phyloP scores from a whole-genome alignment of 1,140 invertebrate species.

The Aphis gossypii region DNA sequence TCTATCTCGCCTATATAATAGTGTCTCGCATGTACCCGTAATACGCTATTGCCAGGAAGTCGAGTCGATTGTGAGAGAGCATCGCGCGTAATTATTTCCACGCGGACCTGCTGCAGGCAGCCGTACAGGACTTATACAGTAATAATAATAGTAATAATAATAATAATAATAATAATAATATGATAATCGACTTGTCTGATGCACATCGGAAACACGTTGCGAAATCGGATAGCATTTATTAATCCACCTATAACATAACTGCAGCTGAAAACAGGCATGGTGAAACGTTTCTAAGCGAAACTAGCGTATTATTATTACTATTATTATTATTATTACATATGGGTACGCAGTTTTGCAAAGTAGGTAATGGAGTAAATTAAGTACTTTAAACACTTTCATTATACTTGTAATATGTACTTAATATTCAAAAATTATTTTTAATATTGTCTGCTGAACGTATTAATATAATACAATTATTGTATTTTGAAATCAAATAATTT shows the following conservation, averaged over 20 bases:
- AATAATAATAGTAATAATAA: not conserved
- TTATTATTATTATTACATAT: too few relatives aligned
- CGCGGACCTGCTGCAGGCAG: not conserved
- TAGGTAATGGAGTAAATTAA: too few relatives aligned
- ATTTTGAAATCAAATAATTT: too few relatives aligned
- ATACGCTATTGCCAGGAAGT: not conserved
- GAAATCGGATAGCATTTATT: not conserved
- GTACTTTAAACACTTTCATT: too few relatives aligned
- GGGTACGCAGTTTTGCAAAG: too few relatives aligned
- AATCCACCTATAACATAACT: not conserved
- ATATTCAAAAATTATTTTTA: too few relatives aligned
- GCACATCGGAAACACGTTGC: not conserved
- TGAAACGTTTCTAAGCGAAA: too few relatives aligned
- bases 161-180: not conserved
- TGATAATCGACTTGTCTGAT: not conserved
- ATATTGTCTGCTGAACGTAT: too few relatives aligned
- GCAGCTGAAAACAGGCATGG: too few relatives aligned
- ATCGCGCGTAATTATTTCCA: not conserved
- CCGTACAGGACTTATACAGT: not conserved
- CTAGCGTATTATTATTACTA: too few relatives aligned
- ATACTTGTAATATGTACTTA: too few relatives aligned
- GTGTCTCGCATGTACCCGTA: not conserved
- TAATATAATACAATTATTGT: too few relatives aligned
- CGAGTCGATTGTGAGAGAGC: not conserved
- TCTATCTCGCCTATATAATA: not conserved